Conservation (phyloP, 2,113 vertebrate genomes). For the Pituophis catenifer region DNA sequence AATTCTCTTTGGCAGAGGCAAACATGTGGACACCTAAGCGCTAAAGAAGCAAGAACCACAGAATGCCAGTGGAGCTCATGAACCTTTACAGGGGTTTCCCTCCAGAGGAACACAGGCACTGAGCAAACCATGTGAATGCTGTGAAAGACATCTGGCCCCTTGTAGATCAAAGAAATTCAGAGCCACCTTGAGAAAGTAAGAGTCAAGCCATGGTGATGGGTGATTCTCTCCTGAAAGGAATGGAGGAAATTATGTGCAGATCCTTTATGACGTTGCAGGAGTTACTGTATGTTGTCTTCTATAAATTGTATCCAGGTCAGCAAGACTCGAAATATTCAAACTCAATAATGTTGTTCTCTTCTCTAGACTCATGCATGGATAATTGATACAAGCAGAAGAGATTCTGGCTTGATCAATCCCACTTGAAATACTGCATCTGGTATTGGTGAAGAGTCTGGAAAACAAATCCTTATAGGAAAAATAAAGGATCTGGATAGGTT, state of each 20-base stretch:
- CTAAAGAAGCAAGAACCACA: no score
- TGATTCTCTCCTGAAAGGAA: background rate
- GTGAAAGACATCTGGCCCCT: background rate
- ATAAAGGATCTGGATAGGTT: background rate
- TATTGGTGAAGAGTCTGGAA: background rate
- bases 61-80: no score
- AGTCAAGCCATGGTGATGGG: background rate
- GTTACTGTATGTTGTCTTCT: background rate
- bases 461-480: background rate
- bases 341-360: background rate
- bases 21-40: no score
- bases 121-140: no score
- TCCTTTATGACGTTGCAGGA: background rate
- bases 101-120: background rate
- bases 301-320: background rate
- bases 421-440: background rate
- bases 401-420: background rate
- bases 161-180: background rate
- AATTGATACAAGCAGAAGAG: background rate
- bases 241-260: background rate
- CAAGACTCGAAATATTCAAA: background rate
- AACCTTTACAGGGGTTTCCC: background rate
- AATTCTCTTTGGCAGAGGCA: no score
- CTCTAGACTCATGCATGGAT: background rate
- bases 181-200: background rate